Evolutionary conservation across 2,113 vertebrate genomes (phyloP).

Genomic region (Archilochus colubris): DNA sequence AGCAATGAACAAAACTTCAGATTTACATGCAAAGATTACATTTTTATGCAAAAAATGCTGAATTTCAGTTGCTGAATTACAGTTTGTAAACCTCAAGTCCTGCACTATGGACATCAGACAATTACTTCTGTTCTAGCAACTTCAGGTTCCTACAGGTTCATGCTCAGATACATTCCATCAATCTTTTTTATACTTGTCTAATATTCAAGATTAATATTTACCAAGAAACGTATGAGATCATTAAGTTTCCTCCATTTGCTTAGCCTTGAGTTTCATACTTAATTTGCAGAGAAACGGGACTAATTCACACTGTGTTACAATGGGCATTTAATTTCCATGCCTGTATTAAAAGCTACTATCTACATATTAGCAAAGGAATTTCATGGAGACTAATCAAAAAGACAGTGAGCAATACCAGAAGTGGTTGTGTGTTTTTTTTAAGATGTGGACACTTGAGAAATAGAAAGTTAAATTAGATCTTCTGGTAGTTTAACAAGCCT

Average conservation of each 20-base stretch:
- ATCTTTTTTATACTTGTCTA: not conserved
- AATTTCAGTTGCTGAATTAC: not conserved
- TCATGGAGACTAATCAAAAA: not conserved
- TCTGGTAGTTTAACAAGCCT: not conserved
- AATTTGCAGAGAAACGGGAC: not conserved
- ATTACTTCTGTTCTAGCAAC: not conserved
- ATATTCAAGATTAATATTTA: not conserved
- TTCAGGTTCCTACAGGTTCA: not conserved
- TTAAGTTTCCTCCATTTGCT: not conserved
- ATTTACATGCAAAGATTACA: not conserved
- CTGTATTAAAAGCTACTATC: not conserved
- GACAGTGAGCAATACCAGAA: not conserved
- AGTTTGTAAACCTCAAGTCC: not conserved
- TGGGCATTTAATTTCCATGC: not conserved
- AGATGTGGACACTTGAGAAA: not conserved
- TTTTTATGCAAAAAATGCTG: not conserved
- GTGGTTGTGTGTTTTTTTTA: not conserved
- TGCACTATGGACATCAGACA: accelerated
- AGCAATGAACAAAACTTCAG: not conserved
- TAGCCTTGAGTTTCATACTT: not conserved
- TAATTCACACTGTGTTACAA: not conserved
- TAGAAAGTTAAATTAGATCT: not conserved
- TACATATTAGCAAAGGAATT: not conserved
- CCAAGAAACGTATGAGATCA: not conserved
- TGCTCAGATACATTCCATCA: not conserved